Evolutionary conservation across 2,797 vertebrate genomes (phyloP).

Genomic region (Gila robusta): DNA sequence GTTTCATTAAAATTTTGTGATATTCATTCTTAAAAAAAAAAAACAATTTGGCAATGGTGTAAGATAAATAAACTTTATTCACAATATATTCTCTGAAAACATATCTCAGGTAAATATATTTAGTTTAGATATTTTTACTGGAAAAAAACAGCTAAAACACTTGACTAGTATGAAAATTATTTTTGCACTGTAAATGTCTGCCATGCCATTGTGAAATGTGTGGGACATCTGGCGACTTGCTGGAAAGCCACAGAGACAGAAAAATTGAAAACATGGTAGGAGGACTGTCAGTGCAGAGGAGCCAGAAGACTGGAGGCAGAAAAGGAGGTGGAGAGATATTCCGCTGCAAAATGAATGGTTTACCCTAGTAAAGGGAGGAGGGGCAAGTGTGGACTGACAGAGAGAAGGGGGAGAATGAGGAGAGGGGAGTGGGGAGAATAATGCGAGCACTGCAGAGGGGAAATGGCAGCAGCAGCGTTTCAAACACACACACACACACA

Average conservation of each 20-base stretch:
- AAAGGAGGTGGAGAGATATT: slow-evolving; percentile 9
- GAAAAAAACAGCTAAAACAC: neutral
- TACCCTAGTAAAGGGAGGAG: slow-evolving; percentile 33
- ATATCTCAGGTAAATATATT: neutral
- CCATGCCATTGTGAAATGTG: slow-evolving; percentile 13
- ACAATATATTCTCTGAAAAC: neutral
- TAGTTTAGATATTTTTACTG: neutral
- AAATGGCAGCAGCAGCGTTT: slow-evolving; percentile 19
- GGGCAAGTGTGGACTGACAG: neutral
- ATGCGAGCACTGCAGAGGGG: slow-evolving; percentile 41
- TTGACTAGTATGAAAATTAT: neutral
- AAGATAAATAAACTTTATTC: neutral
- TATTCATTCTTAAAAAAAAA: neutral
- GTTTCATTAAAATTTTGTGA: neutral
- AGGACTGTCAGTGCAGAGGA: slow-evolving; percentile 26
- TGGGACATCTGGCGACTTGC: slow-evolving; percentile 22
- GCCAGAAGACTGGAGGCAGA: neutral
- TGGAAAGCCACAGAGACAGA: slow-evolving; percentile 1
- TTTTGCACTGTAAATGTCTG: slow-evolving; percentile 9
- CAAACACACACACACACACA: neutral
- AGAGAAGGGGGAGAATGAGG: slow-evolving; percentile 37
- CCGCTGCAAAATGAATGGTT: slow-evolving; percentile 40
- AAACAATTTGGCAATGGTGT: neutral
- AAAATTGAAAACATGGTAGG: neutral
- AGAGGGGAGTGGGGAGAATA: slow-evolving; percentile 18